Conservation (phyloP, 2,113 vertebrate species). For the Onychostruthus taczanowskii region DNA sequence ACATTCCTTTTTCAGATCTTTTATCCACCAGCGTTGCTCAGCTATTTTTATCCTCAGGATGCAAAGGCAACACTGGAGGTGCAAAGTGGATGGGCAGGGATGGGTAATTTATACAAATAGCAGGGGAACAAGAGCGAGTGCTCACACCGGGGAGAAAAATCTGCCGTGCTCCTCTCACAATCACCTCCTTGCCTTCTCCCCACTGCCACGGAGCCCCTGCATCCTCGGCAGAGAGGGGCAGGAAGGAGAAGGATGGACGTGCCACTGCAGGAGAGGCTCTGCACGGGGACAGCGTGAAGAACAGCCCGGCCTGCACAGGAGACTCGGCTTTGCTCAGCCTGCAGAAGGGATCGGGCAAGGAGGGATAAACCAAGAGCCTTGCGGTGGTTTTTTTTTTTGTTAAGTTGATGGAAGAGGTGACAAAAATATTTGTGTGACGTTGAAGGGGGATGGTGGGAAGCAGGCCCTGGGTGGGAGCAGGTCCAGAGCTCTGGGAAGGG, state of each 20-base stretch:
- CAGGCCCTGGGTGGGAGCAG: not conserved
- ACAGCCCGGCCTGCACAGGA: not conserved
- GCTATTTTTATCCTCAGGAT: constrained; percentile 19
- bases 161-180: not conserved
- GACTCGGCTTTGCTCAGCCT: not conserved
- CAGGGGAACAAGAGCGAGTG: not conserved
- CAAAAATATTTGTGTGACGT: not conserved
- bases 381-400: not conserved
- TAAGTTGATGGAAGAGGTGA: not conserved
- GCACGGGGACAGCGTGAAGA: not conserved
- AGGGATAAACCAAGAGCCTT: not conserved
- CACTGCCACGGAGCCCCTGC: not conserved
- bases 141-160: not conserved
- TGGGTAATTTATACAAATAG: not conserved
- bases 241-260: not conserved
- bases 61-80: not conserved
- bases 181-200: not conserved
- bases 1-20: not conserved
- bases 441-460: not conserved
- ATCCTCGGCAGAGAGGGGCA: not conserved
- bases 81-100: constrained; percentile 22
- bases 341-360: not conserved
- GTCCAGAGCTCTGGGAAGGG: not conserved
- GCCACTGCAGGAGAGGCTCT: not conserved
- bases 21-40: not conserved